Evolutionary conservation across 2,888 invertebrate genomes (phyloP).

Genomic region (Pomacea canaliculata): DNA sequence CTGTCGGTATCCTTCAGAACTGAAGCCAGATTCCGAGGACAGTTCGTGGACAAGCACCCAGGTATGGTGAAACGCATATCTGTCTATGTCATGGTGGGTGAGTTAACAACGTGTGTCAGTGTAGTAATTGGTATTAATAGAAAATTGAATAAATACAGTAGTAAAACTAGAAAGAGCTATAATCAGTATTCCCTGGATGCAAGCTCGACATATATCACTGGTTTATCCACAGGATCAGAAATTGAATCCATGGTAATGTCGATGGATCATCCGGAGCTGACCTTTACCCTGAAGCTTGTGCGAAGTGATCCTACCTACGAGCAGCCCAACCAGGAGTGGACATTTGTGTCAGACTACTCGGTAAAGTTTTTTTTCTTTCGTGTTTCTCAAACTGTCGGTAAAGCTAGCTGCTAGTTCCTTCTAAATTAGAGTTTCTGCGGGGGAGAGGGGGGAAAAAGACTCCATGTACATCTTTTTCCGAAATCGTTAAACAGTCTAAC

Average conservation of each 20-base stretch:
- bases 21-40: conserved; percentile 64
- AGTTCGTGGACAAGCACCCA: conserved; percentile 59
- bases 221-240: conserved; percentile 33
- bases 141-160: too few relatives aligned
- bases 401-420: background rate
- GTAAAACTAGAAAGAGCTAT: too few relatives aligned
- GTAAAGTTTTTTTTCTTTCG: conserved; percentile 51
- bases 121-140: too few relatives aligned
- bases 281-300: conserved; percentile 61
- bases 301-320: conserved; percentile 63
- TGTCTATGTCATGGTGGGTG: background rate
- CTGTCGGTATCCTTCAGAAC: conserved; percentile 66
- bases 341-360: conserved; percentile 66
- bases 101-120: background rate
- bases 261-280: conserved; percentile 60
- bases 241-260: conserved; percentile 60
- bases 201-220: background rate
- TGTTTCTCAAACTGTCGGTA: too few relatives aligned
- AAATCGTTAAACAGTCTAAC: background rate
- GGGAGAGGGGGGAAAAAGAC: background rate
- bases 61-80: conserved; percentile 37
- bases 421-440: background rate
- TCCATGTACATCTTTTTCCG: too few relatives aligned
- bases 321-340: conserved; percentile 67
- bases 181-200: too few relatives aligned